These are phyloP conservation scores for Blastobasis lacticolella DNA, from an alignment of 2,888 invertebrate genomes.

Conservation along the genomic window DNA sequence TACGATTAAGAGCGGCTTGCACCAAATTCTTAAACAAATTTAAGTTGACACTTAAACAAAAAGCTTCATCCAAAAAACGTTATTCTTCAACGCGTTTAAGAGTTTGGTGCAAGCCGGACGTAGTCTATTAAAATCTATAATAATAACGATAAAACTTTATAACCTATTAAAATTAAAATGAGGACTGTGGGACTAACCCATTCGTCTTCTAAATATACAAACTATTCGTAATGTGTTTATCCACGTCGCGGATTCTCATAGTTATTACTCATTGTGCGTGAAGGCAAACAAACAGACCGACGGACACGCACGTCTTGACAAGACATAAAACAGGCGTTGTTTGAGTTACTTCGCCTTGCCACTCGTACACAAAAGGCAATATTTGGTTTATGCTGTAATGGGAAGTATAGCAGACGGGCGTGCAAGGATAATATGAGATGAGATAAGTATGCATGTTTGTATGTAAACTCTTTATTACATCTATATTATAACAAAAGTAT, in stretches of 20 bases:
- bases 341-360: not conserved
- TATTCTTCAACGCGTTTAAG: no score
- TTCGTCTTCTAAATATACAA: not conserved
- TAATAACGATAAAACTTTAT: no score
- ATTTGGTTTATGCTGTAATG: not conserved
- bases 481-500: no score
- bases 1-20: no score
- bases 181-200: not conserved
- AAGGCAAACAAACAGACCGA: conserved; percentile 1
- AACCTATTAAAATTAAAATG: no score
- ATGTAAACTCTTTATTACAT: no score
- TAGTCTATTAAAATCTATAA: not conserved
- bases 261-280: not conserved
- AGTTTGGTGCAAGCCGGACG: not conserved
- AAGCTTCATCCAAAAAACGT: no score
- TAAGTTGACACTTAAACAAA: no score
- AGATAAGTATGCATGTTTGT: no score
- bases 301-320: not conserved
- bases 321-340: not conserved
- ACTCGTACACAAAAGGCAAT: no score
- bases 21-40: no score
- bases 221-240: not conserved
- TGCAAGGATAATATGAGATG: not conserved
- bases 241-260: not conserved
- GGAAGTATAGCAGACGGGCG: not conserved